Conservation (phyloP, 2,797 vertebrate genomes). For the Amazona finschi region DNA sequence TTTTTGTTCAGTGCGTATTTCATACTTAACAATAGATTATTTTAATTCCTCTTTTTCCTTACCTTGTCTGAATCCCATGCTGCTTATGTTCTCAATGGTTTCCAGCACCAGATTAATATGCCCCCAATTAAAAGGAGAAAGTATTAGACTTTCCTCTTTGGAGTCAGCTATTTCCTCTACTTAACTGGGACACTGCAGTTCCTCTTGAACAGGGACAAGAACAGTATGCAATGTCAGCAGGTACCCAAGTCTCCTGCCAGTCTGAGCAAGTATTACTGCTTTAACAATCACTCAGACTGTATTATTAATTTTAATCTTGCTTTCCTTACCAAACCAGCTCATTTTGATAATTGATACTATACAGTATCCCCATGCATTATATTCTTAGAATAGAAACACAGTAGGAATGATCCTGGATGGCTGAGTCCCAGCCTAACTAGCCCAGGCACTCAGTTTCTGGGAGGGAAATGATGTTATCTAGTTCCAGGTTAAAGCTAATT, state of each 20-base stretch:
- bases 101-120: background rate
- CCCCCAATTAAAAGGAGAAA: slow-evolving; percentile 13
- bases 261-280: background rate
- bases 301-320: background rate
- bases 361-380: background rate
- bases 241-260: background rate
- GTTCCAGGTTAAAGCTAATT: background rate
- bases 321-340: background rate
- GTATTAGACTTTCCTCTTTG: background rate
- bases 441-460: background rate
- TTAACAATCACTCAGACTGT: background rate
- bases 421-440: background rate
- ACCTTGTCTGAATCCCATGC: background rate
- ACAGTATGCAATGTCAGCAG: background rate
- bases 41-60: background rate
- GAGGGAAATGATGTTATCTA: background rate
- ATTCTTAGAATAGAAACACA: background rate
- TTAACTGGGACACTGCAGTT: slow-evolving; percentile 35
- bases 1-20: background rate
- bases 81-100: background rate
- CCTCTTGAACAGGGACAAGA: background rate
- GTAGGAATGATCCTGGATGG: background rate
- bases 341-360: background rate
- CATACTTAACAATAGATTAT: background rate
- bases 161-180: slow-evolving; percentile 18